Evolutionary conservation across 2,797 vertebrate genomes (phyloP).

Genomic region (Borostomias antarcticus): DNA sequence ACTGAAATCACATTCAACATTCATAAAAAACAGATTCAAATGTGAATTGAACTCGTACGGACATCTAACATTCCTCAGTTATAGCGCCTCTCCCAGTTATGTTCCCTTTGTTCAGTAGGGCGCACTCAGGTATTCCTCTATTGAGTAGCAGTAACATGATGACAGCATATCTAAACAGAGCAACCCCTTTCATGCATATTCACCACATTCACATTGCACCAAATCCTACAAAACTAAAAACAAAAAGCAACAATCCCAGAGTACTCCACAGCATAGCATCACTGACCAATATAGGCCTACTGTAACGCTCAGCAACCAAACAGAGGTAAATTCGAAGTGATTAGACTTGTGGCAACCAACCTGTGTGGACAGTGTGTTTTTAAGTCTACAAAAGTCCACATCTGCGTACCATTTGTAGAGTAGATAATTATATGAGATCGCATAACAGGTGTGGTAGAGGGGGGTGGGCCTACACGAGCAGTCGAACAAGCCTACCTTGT

Average conservation of each 20-base stretch:
- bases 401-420: too few species aligned
- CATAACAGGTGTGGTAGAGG: too few species aligned
- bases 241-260: neutral
- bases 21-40: too few species aligned
- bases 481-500: too few species aligned
- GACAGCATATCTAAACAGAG: constrained; percentile 7
- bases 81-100: constrained; percentile 14
- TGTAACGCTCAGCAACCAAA: too few species aligned
- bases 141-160: constrained; percentile 13
- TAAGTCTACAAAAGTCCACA: too few species aligned
- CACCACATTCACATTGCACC: neutral
- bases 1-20: neutral
- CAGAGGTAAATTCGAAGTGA: too few species aligned
- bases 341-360: too few species aligned
- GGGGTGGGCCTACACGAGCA: too few species aligned
- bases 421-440: too few species aligned
- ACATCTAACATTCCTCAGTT: neutral
- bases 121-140: constrained; percentile 8
- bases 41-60: neutral
- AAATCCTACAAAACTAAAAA: neutral
- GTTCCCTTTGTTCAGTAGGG: neutral
- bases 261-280: neutral
- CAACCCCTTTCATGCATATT: neutral
- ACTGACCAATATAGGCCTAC: too few species aligned
- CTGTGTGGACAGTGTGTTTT: too few species aligned